These are phyloP conservation scores for Drosophila truncata DNA, from an alignment of 1,140 invertebrate species.

Conservation along the genomic window DNA sequence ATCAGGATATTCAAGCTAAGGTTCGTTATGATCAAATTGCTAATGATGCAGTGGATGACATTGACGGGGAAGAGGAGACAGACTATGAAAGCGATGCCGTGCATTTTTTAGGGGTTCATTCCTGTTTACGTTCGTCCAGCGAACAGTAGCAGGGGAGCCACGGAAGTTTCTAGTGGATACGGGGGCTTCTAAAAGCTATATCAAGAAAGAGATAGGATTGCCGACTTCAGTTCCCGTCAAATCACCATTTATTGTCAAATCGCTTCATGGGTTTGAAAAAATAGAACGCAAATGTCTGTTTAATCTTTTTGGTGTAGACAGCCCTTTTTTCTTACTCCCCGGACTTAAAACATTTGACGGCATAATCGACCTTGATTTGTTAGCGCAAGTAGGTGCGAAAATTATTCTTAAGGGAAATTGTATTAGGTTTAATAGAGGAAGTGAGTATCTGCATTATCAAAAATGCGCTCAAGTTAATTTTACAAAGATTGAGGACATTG, in stretches of 20 bases:
- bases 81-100: slow-evolving; percentile 2
- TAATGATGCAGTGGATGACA: not conserved
- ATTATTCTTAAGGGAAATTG: slow-evolving; percentile 13
- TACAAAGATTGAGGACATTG: not conserved
- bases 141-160: not conserved
- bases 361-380: slow-evolving; percentile 11
- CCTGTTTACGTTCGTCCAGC: slow-evolving; percentile 10
- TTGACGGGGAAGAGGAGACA: not conserved
- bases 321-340: slow-evolving; percentile 1
- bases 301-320: slow-evolving; percentile 1
- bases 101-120: slow-evolving; percentile 2
- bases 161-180: not conserved
- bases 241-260: not conserved
- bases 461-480: slow-evolving; percentile 7
- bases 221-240: not conserved
- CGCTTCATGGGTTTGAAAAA: slow-evolving; percentile 16
- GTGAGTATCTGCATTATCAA: slow-evolving; percentile 1
- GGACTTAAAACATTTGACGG: slow-evolving; percentile 7
- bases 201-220: not conserved
- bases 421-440: slow-evolving; percentile 2
- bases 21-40: not conserved
- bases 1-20: not conserved
- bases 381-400: slow-evolving; percentile 9
- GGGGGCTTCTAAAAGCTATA: slow-evolving; percentile 6
- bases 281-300: not conserved